phyloP scores from a whole-genome alignment of 1,140 invertebrate species.

The Caenorhabditis brenneri region DNA sequence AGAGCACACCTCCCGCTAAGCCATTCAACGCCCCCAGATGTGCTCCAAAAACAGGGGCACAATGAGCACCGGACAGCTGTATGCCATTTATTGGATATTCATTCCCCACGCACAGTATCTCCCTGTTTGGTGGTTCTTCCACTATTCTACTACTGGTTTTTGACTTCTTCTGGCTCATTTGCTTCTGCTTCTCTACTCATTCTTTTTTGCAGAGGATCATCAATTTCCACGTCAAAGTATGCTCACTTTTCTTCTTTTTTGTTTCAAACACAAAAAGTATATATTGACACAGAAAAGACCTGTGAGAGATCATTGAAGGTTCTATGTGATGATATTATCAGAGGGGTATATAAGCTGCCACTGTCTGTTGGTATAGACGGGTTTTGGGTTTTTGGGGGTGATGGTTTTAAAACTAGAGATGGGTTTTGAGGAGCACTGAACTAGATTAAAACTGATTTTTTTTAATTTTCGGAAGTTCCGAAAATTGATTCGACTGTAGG shows the following conservation, averaged over 20 bases:
- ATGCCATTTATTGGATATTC: too few relatives aligned
- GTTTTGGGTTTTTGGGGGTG: too few relatives aligned
- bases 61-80: too few relatives aligned
- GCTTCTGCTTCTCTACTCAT: not conserved
- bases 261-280: not conserved
- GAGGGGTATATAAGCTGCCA: not conserved
- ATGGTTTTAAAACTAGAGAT: not conserved
- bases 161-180: not conserved
- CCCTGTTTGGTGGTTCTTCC: too few relatives aligned
- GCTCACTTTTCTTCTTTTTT: not conserved
- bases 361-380: not conserved
- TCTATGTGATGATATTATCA: slow-evolving; percentile 9
- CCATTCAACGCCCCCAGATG: not conserved
- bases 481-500: too few relatives aligned
- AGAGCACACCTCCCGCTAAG: not conserved
- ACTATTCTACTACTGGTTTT: too few relatives aligned
- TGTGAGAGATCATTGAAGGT: slow-evolving; percentile 27
- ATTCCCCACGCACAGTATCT: not conserved
- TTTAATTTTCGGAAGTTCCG: too few relatives aligned
- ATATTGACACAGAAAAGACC: slow-evolving; percentile 5
- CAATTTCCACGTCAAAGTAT: not conserved
- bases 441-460: too few relatives aligned
- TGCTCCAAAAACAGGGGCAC: too few relatives aligned
- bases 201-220: not conserved
- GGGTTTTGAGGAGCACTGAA: too few relatives aligned